phyloP scores from a whole-genome alignment of 2,888 invertebrate species.

The Callinectes sapidus region DNA sequence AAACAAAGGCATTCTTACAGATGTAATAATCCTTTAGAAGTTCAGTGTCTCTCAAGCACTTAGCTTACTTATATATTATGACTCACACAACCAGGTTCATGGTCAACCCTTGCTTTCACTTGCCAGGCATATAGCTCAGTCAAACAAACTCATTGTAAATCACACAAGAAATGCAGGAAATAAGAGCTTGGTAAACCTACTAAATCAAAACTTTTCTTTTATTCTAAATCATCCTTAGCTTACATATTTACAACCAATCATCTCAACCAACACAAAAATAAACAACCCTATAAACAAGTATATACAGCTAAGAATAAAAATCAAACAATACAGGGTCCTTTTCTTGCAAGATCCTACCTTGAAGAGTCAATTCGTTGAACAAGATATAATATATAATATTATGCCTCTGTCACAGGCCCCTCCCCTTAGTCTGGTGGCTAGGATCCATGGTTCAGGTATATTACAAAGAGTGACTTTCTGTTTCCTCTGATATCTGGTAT shows the following conservation, averaged over 20 bases:
- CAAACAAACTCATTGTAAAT: constrained; percentile 38
- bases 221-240: constrained; percentile 56
- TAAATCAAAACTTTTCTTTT: constrained; percentile 44
- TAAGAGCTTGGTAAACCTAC: constrained; percentile 59
- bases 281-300: constrained; percentile 67
- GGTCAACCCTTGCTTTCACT: constrained; percentile 33
- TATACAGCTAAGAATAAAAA: constrained; percentile 59
- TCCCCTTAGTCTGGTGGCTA: constrained; percentile 35
- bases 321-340: constrained; percentile 3
- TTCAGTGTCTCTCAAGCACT: constrained; percentile 34
- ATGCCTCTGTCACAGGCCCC: constrained; percentile 49
- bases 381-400: constrained; percentile 52
- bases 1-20: constrained; percentile 26
- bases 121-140: constrained; percentile 64
- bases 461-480: constrained; percentile 22
- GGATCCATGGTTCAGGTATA: constrained; percentile 15
- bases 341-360: constrained; percentile 48
- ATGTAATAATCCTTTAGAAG: not conserved
- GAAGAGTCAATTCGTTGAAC: constrained; percentile 64
- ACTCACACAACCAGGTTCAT: not conserved
- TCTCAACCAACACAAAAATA: constrained; percentile 64
- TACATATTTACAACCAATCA: constrained; percentile 67
- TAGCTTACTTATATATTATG: not conserved
- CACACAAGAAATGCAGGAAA: constrained; percentile 57
- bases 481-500: constrained; percentile 28